Evolutionary conservation across 2,888 invertebrate species (phyloP).

Genomic region (Catocala nupta): DNA sequence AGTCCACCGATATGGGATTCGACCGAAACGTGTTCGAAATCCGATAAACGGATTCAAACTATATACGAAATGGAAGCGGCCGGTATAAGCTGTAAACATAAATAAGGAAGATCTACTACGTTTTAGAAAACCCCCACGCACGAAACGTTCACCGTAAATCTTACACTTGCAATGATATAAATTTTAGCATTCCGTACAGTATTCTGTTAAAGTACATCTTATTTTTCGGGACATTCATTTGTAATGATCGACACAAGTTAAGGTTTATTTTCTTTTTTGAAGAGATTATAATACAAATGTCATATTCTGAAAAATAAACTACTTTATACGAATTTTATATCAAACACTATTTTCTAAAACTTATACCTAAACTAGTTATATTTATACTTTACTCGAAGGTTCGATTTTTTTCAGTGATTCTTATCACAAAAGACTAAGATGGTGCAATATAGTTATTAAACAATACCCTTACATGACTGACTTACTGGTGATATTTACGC

Average conservation of each 20-base stretch:
- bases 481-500: no score
- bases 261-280: neutral
- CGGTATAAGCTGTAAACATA: conserved; percentile 85
- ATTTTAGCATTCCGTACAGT: conserved; percentile 66
- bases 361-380: no score
- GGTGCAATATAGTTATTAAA: no score
- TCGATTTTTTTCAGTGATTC: no score
- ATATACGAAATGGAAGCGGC: conserved; percentile 78
- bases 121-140: conserved; percentile 85
- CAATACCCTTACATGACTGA: no score
- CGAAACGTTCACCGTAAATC: conserved; percentile 76
- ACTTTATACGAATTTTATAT: no score
- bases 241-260: conserved; percentile 16
- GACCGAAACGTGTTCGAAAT: conserved; percentile 82
- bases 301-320: no score
- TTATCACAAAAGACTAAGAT: no score
- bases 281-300: no score
- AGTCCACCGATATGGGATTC: conserved; percentile 76
- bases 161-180: conserved; percentile 76
- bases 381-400: no score
- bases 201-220: conserved; percentile 46
- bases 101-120: conserved; percentile 84
- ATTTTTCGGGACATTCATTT: conserved; percentile 38
- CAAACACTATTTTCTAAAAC: no score
- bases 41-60: conserved; percentile 85